Percentiles rank a stretch among this genome's conserved stretches.
These are phyloP conservation scores for Sceloporus tristichus DNA, from an alignment of 2,113 vertebrate species.

Conservation along the genomic window DNA sequence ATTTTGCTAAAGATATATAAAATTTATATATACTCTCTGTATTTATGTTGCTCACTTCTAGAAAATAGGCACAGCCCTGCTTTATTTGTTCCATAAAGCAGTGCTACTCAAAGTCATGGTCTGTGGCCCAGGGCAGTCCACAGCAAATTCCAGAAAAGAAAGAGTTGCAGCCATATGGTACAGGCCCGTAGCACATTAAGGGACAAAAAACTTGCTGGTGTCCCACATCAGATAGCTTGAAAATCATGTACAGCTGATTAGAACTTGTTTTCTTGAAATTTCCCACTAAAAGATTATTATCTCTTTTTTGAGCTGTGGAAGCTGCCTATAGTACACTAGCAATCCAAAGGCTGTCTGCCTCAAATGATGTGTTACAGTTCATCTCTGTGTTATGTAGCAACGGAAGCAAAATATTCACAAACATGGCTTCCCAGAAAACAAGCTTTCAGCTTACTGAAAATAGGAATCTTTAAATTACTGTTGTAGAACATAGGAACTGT, in stretches of 20 bases:
- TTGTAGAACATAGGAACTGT: background rate
- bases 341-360: background rate
- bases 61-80: background rate
- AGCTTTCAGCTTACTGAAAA: background rate
- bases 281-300: background rate
- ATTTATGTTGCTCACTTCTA: background rate
- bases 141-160: too few relatives aligned
- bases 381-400: conserved; percentile 1
- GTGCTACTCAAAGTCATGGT: too few relatives aligned
- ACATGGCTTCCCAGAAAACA: background rate
- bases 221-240: too few relatives aligned
- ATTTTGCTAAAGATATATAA: too few relatives aligned
- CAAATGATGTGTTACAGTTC: too few relatives aligned
- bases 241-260: too few relatives aligned
- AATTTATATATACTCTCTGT: background rate
- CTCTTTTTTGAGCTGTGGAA: background rate
- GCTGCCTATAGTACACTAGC: background rate
- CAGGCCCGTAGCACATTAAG: too few relatives aligned
- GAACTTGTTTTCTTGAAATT: background rate
- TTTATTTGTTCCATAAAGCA: background rate
- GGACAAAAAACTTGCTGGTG: too few relatives aligned
- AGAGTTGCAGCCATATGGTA: too few relatives aligned
- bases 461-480: conserved; percentile 9
- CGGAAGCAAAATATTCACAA: background rate
- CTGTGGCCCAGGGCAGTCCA: too few relatives aligned